Evolutionary conservation across 2,797 vertebrate species (phyloP).

Genomic region (Buceros bicornis): DNA sequence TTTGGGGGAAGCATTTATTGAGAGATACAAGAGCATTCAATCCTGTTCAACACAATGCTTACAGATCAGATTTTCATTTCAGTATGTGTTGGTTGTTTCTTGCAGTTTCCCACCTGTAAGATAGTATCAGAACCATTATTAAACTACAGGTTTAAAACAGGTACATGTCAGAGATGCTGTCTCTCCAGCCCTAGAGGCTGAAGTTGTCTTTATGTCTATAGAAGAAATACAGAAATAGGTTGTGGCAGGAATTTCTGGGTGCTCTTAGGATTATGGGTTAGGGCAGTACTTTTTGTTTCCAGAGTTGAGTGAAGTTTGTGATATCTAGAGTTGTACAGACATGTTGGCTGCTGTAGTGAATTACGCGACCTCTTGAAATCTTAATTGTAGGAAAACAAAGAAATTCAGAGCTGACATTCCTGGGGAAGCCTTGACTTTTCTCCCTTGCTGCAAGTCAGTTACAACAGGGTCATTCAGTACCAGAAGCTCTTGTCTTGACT

Average conservation of each 20-base stretch:
- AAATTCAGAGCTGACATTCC: background rate
- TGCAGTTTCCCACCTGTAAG: background rate
- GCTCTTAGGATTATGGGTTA: background rate
- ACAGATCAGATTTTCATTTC: background rate
- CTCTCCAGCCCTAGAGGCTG: background rate
- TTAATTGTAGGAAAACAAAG: background rate
- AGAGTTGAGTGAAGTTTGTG: background rate
- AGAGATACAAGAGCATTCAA: background rate
- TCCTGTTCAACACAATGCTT: background rate
- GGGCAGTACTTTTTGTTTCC: background rate
- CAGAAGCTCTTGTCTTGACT: background rate
- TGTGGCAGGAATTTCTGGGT: background rate
- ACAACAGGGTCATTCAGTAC: background rate
- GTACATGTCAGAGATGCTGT: background rate
- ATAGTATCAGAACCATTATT: background rate
- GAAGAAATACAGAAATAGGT: background rate
- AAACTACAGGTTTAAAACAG: background rate
- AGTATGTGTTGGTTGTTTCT: background rate
- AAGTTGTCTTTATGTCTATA: background rate
- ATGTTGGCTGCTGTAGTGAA: background rate
- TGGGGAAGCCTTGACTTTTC: background rate
- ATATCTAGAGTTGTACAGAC: background rate
- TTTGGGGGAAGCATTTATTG: background rate
- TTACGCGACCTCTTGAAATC: background rate
- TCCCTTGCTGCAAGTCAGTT: background rate